Percentiles rank a stretch among this genome's conserved stretches.
Evolutionary conservation across 2,113 vertebrate genomes (phyloP).

Genomic region (Pagrus major): DNA sequence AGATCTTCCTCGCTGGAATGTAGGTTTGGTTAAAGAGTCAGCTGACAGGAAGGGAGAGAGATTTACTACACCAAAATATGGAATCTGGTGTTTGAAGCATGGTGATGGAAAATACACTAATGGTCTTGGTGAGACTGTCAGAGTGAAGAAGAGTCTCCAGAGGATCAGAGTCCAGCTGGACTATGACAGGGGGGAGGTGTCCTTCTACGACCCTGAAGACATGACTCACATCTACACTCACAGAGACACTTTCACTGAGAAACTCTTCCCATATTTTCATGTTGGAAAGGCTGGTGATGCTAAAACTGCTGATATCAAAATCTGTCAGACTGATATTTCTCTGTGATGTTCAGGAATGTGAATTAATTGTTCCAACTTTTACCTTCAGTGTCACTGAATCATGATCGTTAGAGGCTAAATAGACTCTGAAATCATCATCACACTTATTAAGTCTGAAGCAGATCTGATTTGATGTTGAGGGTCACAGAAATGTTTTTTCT

Average conservation of each 20-base stretch:
- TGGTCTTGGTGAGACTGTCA: not conserved
- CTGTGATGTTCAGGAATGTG: not conserved
- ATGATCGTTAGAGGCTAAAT: too few relatives aligned
- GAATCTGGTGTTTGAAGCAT: constrained; percentile 11
- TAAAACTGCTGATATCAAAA: not conserved
- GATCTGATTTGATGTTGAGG: not conserved
- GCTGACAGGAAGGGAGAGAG: constrained; percentile 14
- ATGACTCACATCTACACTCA: constrained; percentile 36
- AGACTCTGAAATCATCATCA: too few relatives aligned
- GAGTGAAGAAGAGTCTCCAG: constrained; percentile 35
- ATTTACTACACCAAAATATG: not conserved
- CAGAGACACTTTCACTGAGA: too few relatives aligned
- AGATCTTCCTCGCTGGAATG: constrained; percentile 4
- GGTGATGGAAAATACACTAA: not conserved
- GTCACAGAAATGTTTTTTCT: too few relatives aligned
- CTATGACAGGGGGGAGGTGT: constrained; percentile 40
- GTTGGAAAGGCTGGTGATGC: not conserved
- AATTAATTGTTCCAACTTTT: not conserved
- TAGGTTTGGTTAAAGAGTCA: constrained; percentile 61
- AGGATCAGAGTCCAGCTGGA: constrained; percentile 59
- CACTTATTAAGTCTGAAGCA: not conserved
- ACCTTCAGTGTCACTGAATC: not conserved
- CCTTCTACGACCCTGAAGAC: constrained; percentile 47
- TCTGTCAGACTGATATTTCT: too few relatives aligned
- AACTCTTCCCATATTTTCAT: not conserved